Evolutionary conservation across 2,113 vertebrate genomes (phyloP), one percentile per base, ranked within the genome.

Genomic region (Chrysemys picta): DNA sequence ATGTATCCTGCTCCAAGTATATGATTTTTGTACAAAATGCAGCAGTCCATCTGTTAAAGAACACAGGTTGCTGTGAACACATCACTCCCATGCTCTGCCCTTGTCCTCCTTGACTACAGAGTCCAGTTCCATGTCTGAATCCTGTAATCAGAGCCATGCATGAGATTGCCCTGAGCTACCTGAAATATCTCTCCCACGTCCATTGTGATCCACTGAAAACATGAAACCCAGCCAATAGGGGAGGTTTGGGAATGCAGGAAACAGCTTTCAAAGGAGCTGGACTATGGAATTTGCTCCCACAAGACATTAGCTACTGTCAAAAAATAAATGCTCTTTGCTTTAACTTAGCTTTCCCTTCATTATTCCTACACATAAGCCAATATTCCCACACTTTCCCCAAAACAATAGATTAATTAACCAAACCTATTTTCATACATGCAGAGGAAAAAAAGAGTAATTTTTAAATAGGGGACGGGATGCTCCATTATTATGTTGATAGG

Each of bases 241-340:
- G 4, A 79, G 85, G 85, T 79, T 82, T 54, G 89, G 87, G 86
- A 91, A 89, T 16, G 85, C 83, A 94, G 93, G 96, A 97, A 96
- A 79, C 16, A 2, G 29, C 35, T 97, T 92, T 90, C 49, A 81
- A 90, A 93, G 53, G 81, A 49, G 2, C 22, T 52, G 38, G 38
- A 24, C 72, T 75, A 42, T 42, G 22, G 22, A 42, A 42, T 11
- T 76, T 5, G 8, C 24, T 76, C 10, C 24, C 24, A 25, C 22
- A 42, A 76, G 42, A 45, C 38, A 19, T 38, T 69, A 5, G 17
- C 13, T n/a, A 38, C 35, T 38, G 19, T 69, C 35, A 69, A 38
- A 69, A 65, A 69, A 38, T 31, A 65, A 65, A 35, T 35, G 31
- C 14, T 65, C 13, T 35, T 69, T 38, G 17, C 17, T n/a, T 69